These are phyloP conservation scores for Drosophila kohkoa DNA, from an alignment of 1,140 invertebrate genomes.

Conservation along the genomic window DNA sequence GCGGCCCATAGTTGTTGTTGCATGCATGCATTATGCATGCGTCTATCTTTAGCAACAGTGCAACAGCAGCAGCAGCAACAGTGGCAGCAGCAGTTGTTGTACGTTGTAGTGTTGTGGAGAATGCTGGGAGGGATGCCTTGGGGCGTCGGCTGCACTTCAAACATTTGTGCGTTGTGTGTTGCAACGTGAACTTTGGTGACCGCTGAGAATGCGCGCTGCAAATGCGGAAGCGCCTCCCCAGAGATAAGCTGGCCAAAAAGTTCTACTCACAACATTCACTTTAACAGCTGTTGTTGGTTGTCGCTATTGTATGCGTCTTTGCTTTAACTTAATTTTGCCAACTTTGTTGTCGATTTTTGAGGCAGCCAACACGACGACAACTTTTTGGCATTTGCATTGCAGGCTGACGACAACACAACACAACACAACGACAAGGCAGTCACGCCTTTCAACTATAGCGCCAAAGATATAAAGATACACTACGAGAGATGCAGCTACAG, in stretches of 20 bases:
- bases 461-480: conserved; percentile 34
- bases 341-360: conserved; percentile 49
- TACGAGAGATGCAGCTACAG: conserved; percentile 18
- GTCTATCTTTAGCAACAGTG: conserved; percentile 40
- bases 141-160: conserved; percentile 69
- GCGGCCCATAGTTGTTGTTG: conserved; percentile 32
- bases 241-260: conserved; percentile 61
- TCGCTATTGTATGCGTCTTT: not conserved
- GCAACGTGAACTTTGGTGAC: conserved; percentile 71
- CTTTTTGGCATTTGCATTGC: conserved; percentile 49
- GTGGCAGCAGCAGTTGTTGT: not conserved
- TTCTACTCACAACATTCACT: conserved; percentile 13
- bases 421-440: conserved; percentile 25
- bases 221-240: conserved; percentile 75
- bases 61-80: not conserved
- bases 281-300: not conserved
- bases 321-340: conserved; percentile 26
- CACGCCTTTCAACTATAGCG: conserved; percentile 62
- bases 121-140: conserved; percentile 44
- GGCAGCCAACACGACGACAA: conserved; percentile 34
- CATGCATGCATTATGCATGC: conserved; percentile 50
- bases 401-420: conserved; percentile 22
- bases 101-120: conserved; percentile 6
- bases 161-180: conserved; percentile 68
- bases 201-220: conserved; percentile 60